Evolutionary conservation across 1,140 invertebrate species (phyloP), one percentile per base, ranked within the genome.

Genomic region (Drosophila murphyi): DNA sequence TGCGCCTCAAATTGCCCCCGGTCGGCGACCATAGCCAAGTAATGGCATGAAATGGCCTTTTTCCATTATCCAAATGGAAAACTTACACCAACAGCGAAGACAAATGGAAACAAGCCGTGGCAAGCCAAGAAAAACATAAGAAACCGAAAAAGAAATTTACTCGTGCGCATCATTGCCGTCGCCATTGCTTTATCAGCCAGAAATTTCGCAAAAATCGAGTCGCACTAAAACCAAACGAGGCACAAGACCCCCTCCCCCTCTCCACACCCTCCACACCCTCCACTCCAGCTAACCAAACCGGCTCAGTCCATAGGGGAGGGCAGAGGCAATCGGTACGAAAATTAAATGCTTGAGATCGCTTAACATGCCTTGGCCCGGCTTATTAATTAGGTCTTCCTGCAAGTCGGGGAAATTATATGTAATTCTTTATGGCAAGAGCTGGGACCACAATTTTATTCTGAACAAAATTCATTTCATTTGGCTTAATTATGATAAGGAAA

Each of bases 21-120:
- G 54, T 64, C 55, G 59, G 51, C 43, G 67, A 31, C 43, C 75
- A 70, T 59, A 71, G 83, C 76, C 65, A 79, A 71, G 82, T 86
- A 89, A 90, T 89, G 86, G 86, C 74, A 85, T 74, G 72, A 90
- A 91, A 92, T 92, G 90, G 90, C 79, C 90, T 92, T 91, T 91
- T 92, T 92, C 90, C 90, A 92, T 92, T 92, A 92, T 82, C 90
- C 86, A 92, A 92, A 92, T 92, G 86, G 83, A 90, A 91, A 92
- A 91, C 85, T 88, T 88, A 88, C 85, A 83, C 83, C 80, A 89
- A 83, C 85, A 78, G 72, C 73, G 57, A 68, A 76, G 69, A 73
- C 70, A 72, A 88, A 88, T 81, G 65, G 65, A 70, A 73, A 65
- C 65, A 73, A 57, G 68, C 51, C 48, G 73, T 69, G 61, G 71